A percentile compares a stretch with the other conserved stretches of the same genome.
These are phyloP conservation scores for Oryzaephilus surinamensis DNA, from an alignment of 1,140 invertebrate species.

Conservation along the genomic window DNA sequence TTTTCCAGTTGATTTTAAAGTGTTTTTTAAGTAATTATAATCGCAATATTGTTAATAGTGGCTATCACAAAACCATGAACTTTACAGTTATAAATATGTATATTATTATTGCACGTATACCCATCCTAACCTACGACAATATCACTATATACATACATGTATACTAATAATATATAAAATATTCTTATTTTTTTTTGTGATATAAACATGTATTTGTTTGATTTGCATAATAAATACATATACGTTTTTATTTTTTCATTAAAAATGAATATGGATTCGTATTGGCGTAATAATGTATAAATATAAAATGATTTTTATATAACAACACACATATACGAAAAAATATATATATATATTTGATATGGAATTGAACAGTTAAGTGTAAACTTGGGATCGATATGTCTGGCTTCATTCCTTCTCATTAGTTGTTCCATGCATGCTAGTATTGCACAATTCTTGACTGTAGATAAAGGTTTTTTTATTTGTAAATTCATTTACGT, in stretches of 20 bases:
- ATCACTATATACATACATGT: too few species aligned
- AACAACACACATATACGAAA: slow-evolving; percentile 6
- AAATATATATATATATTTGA: slow-evolving; percentile 7
- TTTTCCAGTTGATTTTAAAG: slow-evolving; percentile 6
- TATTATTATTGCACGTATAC: slow-evolving; percentile 10
- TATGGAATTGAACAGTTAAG: slow-evolving; percentile 10
- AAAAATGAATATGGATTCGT: too few species aligned
- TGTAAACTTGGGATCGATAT: slow-evolving; percentile 16
- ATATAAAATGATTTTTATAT: slow-evolving; percentile 10
- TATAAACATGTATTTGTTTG: too few species aligned
- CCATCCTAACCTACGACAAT: slow-evolving; percentile 15
- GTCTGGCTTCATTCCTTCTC: slow-evolving; percentile 14
- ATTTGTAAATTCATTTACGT: slow-evolving; percentile 8
- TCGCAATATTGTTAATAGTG: slow-evolving; percentile 2
- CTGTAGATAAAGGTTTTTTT: slow-evolving; percentile 1
- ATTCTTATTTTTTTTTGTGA: slow-evolving; percentile 12
- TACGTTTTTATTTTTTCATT: too few species aligned
- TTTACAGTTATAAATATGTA: slow-evolving; percentile 13
- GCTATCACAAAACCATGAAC: slow-evolving; percentile 13
- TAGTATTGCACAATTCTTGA: too few species aligned
- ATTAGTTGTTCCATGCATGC: too few species aligned
- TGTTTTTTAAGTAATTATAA: slow-evolving; percentile 10
- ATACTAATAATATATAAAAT: not conserved
- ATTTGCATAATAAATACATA: too few species aligned
- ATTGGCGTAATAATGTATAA: too few species aligned